A percentile compares a stretch with the other conserved stretches of the same genome.
Evolutionary conservation across 2,797 vertebrate species (phyloP).

Genomic region (Mormyrops attenuatus): DNA sequence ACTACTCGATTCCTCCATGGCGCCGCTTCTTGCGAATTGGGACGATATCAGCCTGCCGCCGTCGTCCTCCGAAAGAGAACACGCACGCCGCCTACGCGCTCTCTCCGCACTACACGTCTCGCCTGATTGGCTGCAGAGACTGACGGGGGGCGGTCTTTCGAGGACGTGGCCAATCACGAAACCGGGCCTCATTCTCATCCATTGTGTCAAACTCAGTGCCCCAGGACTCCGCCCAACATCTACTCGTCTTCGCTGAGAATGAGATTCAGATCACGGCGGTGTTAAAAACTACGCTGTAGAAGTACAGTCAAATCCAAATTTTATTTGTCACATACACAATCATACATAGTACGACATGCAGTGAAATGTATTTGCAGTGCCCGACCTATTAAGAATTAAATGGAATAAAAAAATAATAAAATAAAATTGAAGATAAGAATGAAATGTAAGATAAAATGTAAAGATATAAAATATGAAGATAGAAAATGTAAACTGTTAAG

Average conservation of each 20-base stretch:
- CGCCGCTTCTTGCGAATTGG: neutral
- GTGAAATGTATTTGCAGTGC: too few species aligned
- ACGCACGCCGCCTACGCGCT: neutral
- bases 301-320: neutral
- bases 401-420: too few species aligned
- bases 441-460: too few species aligned
- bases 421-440: too few species aligned
- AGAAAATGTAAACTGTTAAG: too few species aligned
- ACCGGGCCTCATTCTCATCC: neutral
- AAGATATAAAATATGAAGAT: too few species aligned
- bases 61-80: slow-evolving; percentile 17
- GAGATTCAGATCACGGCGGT: neutral
- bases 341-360: too few species aligned
- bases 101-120: neutral
- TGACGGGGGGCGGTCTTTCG: too few species aligned
- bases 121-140: neutral
- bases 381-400: too few species aligned
- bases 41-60: slow-evolving; percentile 8
- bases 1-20: slow-evolving; percentile 26
- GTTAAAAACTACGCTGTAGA: neutral
- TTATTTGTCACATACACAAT: too few species aligned
- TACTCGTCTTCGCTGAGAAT: neutral
- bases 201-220: neutral
- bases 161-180: neutral
- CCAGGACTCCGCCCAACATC: neutral